Percentiles rank a stretch among this genome's conserved stretches.
These are phyloP conservation scores for Arrhopalites spinosus DNA, from an alignment of 2,888 invertebrate genomes.

Conservation along the genomic window DNA sequence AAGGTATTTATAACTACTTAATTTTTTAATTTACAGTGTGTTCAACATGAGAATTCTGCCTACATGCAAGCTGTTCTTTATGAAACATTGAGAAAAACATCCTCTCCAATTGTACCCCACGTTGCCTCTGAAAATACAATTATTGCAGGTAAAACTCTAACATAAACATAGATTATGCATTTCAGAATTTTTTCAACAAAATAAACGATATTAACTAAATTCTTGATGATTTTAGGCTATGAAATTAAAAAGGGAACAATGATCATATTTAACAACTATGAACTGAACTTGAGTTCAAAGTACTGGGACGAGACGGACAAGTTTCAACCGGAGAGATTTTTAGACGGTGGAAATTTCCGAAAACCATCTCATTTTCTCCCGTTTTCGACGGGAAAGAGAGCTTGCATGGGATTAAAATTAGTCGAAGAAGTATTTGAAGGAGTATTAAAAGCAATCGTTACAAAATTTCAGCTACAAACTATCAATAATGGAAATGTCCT, in stretches of 20 bases:
- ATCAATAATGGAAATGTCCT: slow-evolving; percentile 43
- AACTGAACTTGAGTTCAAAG: slow-evolving; percentile 72
- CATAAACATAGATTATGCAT: neutral
- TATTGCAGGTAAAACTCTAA: slow-evolving; percentile 66
- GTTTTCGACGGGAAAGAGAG: slow-evolving; percentile 83
- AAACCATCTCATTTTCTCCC: slow-evolving; percentile 79
- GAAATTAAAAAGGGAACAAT: slow-evolving; percentile 76
- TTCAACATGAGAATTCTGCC: slow-evolving; percentile 32
- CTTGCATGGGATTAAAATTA: slow-evolving; percentile 81
- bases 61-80: slow-evolving; percentile 81
- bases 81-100: slow-evolving; percentile 77
- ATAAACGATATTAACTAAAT: no score
- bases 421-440: slow-evolving; percentile 71
- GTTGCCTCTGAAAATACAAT: slow-evolving; percentile 78
- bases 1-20: no score
- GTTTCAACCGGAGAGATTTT: slow-evolving; percentile 77
- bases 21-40: slow-evolving; percentile 36
- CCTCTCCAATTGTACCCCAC: slow-evolving; percentile 89
- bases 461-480: slow-evolving; percentile 46
- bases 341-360: slow-evolving; percentile 63
- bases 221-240: slow-evolving; percentile 70
- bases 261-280: slow-evolving; percentile 82
- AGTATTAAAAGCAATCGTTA: slow-evolving; percentile 45
- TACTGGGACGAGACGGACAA: slow-evolving; percentile 75
- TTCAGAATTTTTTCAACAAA: neutral